Base-by-base conservation (phyloP, 2,888 invertebrate species). In the Steinernema scapterisci region DNA sequence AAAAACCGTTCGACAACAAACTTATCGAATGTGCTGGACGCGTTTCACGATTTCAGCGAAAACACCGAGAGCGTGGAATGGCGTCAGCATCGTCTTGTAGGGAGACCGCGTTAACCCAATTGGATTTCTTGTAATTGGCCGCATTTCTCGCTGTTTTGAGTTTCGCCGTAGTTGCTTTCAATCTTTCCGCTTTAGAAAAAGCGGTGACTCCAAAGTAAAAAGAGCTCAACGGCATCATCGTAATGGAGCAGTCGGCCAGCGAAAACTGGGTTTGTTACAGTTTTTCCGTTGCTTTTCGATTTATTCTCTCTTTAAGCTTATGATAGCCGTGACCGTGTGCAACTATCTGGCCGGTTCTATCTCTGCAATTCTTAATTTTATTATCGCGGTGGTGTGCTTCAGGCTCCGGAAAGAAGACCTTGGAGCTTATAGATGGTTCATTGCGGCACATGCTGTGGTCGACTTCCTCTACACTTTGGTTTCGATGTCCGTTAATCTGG, bases 221-320 rank as follows among this genome's bases (percentile, higher is more conserved):
- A 38, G 38, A 38, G 9, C 5, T 6, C 38, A 9, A 48, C 13
- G 45, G 9, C 9, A 7, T n/a, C 48, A 7, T 25, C 21, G 21
- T 3, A 54, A 54, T 54, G 54, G 54, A 54, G 54, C 54, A 54
- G 25, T 54, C 54, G 5, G 54, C 54, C 21, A 54, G 23, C 23
- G 54, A 54, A 19, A 54, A 54, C 13, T 54, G 54, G 54, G 54
- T 54, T 11, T 11, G 54, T 54, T 19, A 7, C n/a, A 48, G 13
- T 7, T 54, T 5, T 25, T 5, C 13, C 1, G 25, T 54, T 3
- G 6, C 13, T 21, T 25, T 25, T 6, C 21, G 3, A 48, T 48
- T 13, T 48, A 6, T 2, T 23, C 54, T 3, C n/a, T n/a, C n/a
- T 54, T 54, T 25, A 9, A 54, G 54, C 54, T 54, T 16, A 54